These are phyloP conservation scores for Ptychadena robeensis DNA, from an alignment of 2,797 vertebrate species.

Conservation along the genomic window DNA sequence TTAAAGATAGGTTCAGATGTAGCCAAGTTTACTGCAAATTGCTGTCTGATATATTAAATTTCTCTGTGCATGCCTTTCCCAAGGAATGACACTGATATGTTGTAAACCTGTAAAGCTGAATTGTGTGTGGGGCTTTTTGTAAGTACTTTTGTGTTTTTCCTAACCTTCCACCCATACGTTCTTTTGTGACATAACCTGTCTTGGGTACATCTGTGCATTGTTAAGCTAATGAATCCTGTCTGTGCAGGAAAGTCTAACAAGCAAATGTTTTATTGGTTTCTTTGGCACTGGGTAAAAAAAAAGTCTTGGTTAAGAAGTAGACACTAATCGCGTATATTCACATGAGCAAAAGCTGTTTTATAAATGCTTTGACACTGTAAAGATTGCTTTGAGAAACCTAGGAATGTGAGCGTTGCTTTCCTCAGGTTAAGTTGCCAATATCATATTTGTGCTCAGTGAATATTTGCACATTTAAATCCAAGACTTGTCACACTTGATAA, in stretches of 20 bases:
- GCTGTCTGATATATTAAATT: constrained; percentile 45
- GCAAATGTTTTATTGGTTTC: constrained; percentile 44
- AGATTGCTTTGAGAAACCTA: constrained; percentile 31
- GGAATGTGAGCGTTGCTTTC: constrained; percentile 27
- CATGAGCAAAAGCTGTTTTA: constrained; percentile 31
- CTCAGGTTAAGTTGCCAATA: constrained; percentile 29
- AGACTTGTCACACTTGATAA: constrained; percentile 52
- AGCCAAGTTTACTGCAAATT: constrained; percentile 49
- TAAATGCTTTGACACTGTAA: constrained; percentile 26
- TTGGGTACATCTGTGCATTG: constrained; percentile 51
- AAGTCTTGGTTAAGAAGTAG: constrained; percentile 21
- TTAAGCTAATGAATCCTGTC: constrained; percentile 50
- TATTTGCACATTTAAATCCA: constrained; percentile 26
- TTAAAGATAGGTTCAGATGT: constrained; percentile 11
- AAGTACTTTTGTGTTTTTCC: constrained; percentile 32
- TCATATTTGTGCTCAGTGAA: constrained; percentile 42
- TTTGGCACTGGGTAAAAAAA: constrained; percentile 38
- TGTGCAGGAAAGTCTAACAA: constrained; percentile 33
- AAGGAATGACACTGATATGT: constrained; percentile 42
- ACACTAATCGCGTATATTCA: constrained; percentile 33
- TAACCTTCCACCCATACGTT: constrained; percentile 32
- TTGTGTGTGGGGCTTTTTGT: constrained; percentile 36
- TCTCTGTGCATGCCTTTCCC: constrained; percentile 27
- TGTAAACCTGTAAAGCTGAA: constrained; percentile 39
- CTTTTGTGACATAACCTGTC: constrained; percentile 53